Evolutionary conservation across 2,797 vertebrate genomes (phyloP).

Genomic region (Phaenicophaeus curvirostris): DNA sequence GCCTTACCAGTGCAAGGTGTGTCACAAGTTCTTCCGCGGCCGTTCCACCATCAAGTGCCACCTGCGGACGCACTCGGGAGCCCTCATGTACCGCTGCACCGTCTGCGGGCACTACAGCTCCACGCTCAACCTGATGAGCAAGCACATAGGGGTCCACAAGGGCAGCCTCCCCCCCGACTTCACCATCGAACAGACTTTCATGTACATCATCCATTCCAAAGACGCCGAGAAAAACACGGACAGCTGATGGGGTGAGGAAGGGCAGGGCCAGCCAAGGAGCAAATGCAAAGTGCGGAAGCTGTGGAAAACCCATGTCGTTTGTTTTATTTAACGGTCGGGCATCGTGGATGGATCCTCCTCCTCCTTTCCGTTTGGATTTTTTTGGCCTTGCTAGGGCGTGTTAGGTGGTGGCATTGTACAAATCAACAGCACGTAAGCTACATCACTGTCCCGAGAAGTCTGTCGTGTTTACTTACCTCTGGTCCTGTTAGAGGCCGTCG

Average conservation of each 20-base stretch:
- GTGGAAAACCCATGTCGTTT: background rate
- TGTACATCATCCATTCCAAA: constrained; percentile 99
- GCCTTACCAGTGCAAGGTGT: constrained; percentile 98
- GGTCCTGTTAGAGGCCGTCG: constrained; percentile 46
- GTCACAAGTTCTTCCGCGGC: constrained; percentile 95
- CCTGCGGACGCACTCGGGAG: constrained; percentile 95
- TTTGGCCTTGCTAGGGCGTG: constrained; percentile 52
- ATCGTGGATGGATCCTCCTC: constrained; percentile 32
- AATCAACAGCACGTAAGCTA: constrained; percentile 60
- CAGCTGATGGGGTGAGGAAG: constrained; percentile 78
- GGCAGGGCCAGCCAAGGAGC: background rate
- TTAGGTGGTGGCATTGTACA: constrained; percentile 56
- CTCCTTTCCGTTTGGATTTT: background rate
- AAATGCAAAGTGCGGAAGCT: background rate
- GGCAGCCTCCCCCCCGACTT: constrained; percentile 93
- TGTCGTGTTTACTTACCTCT: constrained; percentile 74
- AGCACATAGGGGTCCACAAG: constrained; percentile 94
- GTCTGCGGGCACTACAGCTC: constrained; percentile 95
- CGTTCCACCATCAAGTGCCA: constrained; percentile 99
- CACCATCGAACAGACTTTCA: constrained; percentile 98
- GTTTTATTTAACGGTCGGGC: constrained; percentile 5
- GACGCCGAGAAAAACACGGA: constrained; percentile 86
- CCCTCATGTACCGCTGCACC: constrained; percentile 97
- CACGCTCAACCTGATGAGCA: constrained; percentile 95
- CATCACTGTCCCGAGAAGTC: constrained; percentile 65